Evolutionary conservation across 2,797 vertebrate genomes (phyloP), one percentile per base, ranked within the genome.

Genomic region (Hapalemur alaotrensis): DNA sequence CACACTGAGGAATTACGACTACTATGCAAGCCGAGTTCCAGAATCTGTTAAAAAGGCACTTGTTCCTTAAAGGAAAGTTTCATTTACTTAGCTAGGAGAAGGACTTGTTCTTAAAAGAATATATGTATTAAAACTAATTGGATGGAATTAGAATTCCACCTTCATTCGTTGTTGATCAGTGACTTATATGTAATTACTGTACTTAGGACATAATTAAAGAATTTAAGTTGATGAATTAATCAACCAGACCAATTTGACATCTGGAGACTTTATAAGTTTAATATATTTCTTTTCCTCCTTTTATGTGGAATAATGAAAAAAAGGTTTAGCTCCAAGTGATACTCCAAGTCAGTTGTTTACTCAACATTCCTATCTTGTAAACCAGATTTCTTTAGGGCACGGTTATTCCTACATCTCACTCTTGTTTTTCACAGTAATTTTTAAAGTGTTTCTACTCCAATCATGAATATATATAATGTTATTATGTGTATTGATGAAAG

Each of bases 1-100:
- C 4, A 98, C 99, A 0, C 98, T 99, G 86, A 99, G 98, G 52
- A 99, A 99, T 98, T 99, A 99, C 8, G 98, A 99, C 84, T 99
- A 99, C 98, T 99, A 99, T 35, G 89, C 98, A 76, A 99, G 98
- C 98, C 98, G 99, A 95, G 99, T 99, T 25, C 99, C 99, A 5
- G 98, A 98, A 91, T 98, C 98, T 0, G 99, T 99, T 91, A 99
- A 99, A 95, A 98, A 98, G 38, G 99, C 99, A 7, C 99, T 99
- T 69, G 98, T 98, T 87, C 98, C 99, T 82, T 99, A 95, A 98
- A 92, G n/a, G 38, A 67, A 83, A 30, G 22, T 28, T 7, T 61
- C n/a, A n/a, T 57, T 91, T 14, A n/a, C 72, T 89, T 91, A 81
- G 15, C 50, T 72, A 23, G 30, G 72, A 79, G 41, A 32, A 95